Evolutionary conservation across 2,888 invertebrate species (phyloP), one percentile per base, ranked within the genome.

Genomic region (Aplocera efformata): DNA sequence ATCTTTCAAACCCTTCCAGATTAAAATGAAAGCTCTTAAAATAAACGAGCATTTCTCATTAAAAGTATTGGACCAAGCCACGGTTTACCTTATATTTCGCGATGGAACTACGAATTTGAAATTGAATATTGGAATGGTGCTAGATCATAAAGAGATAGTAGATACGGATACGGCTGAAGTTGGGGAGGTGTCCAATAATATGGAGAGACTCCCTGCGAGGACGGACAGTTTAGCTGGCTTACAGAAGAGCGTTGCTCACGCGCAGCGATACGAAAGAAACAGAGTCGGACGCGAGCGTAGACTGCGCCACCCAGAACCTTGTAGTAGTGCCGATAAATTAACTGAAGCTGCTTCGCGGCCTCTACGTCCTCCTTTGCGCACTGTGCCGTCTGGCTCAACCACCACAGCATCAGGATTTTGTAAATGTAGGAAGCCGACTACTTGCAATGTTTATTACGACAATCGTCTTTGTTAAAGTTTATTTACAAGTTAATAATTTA

Each of bases 121-220:
- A 59, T 46, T 84, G 13, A 86, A 88, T 46, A 68, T 68, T 60
- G 90, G 79, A 58, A 90, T 80, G 90, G 72, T 67, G 61, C 72
- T 81, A 69, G 89, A 79, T 71, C 89, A 78, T 66, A 85, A 76
- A 72, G 90, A 73, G 73, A 90, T 72, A 60, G 84, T 70, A 51
- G 89, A 77, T 69, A 90, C 75, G 0, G 75, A 76, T 38, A 74
- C 69, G 11, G 69, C 75, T n/a, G 76, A 79, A 47, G 56, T 79
- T 5, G 75, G 78, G 0, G 67, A 74, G 42, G 76, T 79, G 11
- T 63, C 70, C 1, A 71, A 59, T 37, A 69, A 43, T 46, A 25
- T 77, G 33, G 74, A 67, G 42, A 65, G 62, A 10, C 54, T 72
- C 11, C 76, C 76, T 10, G 70, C 75, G 55, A 67, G 68, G 6